Conservation (phyloP, 92 coral and sea anemone species). For the Pocillopora meandrina region DNA sequence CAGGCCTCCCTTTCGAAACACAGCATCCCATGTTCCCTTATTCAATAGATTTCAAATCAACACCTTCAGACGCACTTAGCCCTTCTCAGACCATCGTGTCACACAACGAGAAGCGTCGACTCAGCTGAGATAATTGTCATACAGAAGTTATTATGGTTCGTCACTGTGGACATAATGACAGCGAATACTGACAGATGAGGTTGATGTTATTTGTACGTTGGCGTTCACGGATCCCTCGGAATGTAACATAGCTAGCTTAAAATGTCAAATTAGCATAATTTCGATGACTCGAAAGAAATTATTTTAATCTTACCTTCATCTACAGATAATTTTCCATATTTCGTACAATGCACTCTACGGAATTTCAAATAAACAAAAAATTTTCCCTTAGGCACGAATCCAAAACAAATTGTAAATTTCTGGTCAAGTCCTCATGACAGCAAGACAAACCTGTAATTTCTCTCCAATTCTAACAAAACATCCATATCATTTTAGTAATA, state of each 20-base stretch:
- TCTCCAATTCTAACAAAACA: background rate
- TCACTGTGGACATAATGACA: slow-evolving; percentile 21
- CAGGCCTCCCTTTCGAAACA: slow-evolving; percentile 63
- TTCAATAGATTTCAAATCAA: slow-evolving; percentile 24
- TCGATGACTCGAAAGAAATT: background rate
- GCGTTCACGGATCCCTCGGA: slow-evolving; percentile 33
- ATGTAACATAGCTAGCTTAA: slow-evolving; percentile 10
- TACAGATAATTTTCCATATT: background rate
- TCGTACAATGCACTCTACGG: background rate
- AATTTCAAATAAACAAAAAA: background rate
- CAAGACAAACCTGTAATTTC: background rate
- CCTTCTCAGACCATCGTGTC: slow-evolving; percentile 17
- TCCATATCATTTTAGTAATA: background rate
- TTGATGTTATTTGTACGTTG: background rate
- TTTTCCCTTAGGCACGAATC: background rate
- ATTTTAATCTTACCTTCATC: background rate
- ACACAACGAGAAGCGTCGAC: slow-evolving; percentile 19
- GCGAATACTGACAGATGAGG: slow-evolving; percentile 11
- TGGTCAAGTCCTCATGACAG: background rate
- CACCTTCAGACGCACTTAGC: slow-evolving; percentile 5
- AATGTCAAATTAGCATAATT: slow-evolving; percentile 22
- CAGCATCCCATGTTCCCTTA: slow-evolving; percentile 75
- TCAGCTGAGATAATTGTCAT: slow-evolving; percentile 17
- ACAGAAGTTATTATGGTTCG: background rate
- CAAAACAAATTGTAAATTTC: background rate